These are phyloP conservation scores for Tursiops truncatus DNA, from an alignment of 2,113 vertebrate species.

Conservation along the genomic window DNA sequence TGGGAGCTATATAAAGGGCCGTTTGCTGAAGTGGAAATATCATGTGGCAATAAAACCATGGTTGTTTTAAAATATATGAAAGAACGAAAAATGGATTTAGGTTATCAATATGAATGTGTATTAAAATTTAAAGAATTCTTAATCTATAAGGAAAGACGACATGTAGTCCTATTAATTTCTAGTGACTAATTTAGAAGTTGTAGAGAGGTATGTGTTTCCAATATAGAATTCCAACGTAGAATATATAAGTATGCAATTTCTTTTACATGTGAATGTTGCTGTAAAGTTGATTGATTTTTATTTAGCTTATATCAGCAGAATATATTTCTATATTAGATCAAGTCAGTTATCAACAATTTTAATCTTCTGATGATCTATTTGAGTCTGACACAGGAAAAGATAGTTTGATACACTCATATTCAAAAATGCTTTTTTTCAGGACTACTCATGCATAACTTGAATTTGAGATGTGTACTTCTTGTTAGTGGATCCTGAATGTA, in stretches of 20 bases:
- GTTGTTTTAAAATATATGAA: neutral
- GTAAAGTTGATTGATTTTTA: conserved; percentile 6
- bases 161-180: conserved; percentile 20
- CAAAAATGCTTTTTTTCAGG: neutral
- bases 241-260: neutral
- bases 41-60: neutral
- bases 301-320: neutral
- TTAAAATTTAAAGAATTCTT: neutral
- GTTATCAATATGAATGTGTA: neutral
- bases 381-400: conserved; percentile 8
- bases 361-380: neutral
- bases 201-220: neutral
- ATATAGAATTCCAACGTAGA: neutral
- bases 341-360: neutral
- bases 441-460: neutral
- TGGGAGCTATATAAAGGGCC: neutral
- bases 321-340: neutral
- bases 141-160: neutral
- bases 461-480: conserved; percentile 1
- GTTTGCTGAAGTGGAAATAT: conserved; percentile 8
- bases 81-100: conserved; percentile 23
- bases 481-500: neutral
- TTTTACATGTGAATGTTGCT: neutral
- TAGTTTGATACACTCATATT: neutral
- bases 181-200: conserved; percentile 20